Evolutionary conservation across 2,113 vertebrate genomes (phyloP).

Genomic region (Corythornis vintsioides): DNA sequence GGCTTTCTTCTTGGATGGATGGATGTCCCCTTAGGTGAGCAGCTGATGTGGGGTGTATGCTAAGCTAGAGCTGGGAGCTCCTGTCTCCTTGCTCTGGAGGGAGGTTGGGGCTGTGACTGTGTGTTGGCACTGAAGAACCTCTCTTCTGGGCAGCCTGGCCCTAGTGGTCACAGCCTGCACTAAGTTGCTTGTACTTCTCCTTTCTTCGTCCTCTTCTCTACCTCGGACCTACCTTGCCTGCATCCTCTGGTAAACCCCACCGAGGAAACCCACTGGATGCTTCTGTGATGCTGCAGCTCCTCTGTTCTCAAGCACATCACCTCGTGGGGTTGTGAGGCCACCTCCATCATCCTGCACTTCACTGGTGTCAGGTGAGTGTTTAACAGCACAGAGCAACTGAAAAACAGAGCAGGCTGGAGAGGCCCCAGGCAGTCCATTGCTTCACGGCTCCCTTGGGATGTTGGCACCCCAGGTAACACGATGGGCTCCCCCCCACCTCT

Average conservation of each 20-base stretch:
- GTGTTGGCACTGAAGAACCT: background rate
- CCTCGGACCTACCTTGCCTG: background rate
- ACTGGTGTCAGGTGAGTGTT: background rate
- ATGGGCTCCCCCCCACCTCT: background rate
- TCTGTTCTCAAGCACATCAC: background rate
- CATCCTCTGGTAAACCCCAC: background rate
- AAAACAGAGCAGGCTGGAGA: background rate
- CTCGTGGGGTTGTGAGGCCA: fast-evolving
- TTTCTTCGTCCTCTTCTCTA: background rate
- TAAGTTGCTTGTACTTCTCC: background rate
- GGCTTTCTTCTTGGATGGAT: background rate
- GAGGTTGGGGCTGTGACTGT: fast-evolving
- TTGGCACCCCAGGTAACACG: background rate
- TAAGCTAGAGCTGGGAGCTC: background rate
- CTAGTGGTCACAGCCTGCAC: background rate
- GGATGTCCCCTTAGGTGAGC: background rate
- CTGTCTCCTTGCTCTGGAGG: background rate
- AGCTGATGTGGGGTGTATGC: fast-evolving
- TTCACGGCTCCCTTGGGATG: background rate
- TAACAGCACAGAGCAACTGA: background rate
- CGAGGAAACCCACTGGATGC: fast-evolving
- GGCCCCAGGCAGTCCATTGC: background rate
- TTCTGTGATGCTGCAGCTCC: background rate
- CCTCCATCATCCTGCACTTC: fast-evolving
- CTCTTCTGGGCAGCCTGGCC: background rate